These are phyloP conservation scores for Dipodomys spectabilis DNA, from an alignment of 2,113 vertebrate genomes.

Conservation along the genomic window DNA sequence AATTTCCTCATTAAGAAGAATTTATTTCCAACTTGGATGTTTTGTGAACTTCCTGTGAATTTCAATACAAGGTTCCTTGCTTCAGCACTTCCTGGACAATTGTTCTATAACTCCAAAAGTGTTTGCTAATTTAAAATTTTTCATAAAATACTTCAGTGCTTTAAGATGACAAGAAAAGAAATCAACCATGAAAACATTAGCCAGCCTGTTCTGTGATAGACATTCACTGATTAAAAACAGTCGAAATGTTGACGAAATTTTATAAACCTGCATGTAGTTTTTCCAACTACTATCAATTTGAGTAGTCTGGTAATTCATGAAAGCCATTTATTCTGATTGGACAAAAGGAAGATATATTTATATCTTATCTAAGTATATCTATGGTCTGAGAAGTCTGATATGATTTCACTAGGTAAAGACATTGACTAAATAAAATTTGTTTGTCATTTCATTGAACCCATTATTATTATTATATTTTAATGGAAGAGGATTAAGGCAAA, in stretches of 20 bases:
- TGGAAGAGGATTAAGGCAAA: background rate
- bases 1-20: slow-evolving; percentile 62
- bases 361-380: slow-evolving; percentile 12
- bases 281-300: background rate
- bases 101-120: slow-evolving; percentile 44
- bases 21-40: slow-evolving; percentile 20
- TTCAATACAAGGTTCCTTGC: slow-evolving; percentile 32
- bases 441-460: background rate
- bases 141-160: slow-evolving; percentile 61
- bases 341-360: slow-evolving; percentile 43
- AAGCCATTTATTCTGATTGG: slow-evolving; percentile 9
- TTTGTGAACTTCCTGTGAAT: slow-evolving; percentile 42
- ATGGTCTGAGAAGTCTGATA: background rate
- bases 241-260: slow-evolving; percentile 43
- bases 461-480: background rate
- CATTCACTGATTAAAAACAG: slow-evolving; percentile 33
- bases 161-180: slow-evolving; percentile 20
- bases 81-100: slow-evolving; percentile 10
- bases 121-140: background rate
- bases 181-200: slow-evolving; percentile 31
- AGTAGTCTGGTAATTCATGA: background rate
- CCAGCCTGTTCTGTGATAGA: background rate
- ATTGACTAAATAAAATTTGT: slow-evolving; percentile 47
- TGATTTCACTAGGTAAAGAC: background rate
- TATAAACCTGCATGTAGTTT: background rate